Percentiles rank a stretch among this genome's conserved stretches.
These are phyloP conservation scores for Trachelus stipa DNA, from an alignment of 2,888 invertebrate genomes.

Conservation along the genomic window DNA sequence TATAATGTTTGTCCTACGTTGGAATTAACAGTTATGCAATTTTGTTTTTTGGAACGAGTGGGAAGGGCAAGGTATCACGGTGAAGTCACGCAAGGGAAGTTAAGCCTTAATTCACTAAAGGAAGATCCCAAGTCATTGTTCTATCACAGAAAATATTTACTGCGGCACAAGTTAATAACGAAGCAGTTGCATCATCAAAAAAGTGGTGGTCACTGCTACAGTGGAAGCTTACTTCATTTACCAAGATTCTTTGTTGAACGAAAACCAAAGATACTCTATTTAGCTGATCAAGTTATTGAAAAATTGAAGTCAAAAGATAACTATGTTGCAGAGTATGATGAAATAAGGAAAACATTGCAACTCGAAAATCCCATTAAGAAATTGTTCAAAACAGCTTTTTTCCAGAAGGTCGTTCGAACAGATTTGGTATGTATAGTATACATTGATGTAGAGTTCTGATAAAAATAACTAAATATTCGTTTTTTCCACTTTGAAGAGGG, in stretches of 20 bases:
- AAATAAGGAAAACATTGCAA: constrained; percentile 68
- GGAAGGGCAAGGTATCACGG: constrained; percentile 78
- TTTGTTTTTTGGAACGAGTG: constrained; percentile 79
- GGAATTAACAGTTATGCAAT: constrained; percentile 71
- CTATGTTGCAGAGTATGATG: constrained; percentile 68
- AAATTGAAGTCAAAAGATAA: constrained; percentile 70
- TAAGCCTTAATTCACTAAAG: constrained; percentile 68
- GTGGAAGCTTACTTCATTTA: constrained; percentile 71
- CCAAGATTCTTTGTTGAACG: constrained; percentile 73
- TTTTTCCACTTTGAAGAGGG: constrained; percentile 54
- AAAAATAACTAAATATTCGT: constrained; percentile 5
- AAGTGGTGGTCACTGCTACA: constrained; percentile 62
- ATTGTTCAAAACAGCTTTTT: constrained; percentile 69
- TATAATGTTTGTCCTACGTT: constrained; percentile 67
- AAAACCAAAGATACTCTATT: constrained; percentile 69
- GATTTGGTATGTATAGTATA: constrained; percentile 64
- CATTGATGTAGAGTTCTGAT: neutral
- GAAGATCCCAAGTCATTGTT: constrained; percentile 75
- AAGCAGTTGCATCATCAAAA: constrained; percentile 73
- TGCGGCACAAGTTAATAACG: constrained; percentile 71
- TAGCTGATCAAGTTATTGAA: constrained; percentile 71
- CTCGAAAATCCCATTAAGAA: constrained; percentile 66
- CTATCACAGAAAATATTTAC: constrained; percentile 74
- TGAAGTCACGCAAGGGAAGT: constrained; percentile 76
- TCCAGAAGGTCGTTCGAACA: constrained; percentile 69